Evolutionary conservation across 2,113 vertebrate genomes (phyloP).

Genomic region (Ciconia boyciana): DNA sequence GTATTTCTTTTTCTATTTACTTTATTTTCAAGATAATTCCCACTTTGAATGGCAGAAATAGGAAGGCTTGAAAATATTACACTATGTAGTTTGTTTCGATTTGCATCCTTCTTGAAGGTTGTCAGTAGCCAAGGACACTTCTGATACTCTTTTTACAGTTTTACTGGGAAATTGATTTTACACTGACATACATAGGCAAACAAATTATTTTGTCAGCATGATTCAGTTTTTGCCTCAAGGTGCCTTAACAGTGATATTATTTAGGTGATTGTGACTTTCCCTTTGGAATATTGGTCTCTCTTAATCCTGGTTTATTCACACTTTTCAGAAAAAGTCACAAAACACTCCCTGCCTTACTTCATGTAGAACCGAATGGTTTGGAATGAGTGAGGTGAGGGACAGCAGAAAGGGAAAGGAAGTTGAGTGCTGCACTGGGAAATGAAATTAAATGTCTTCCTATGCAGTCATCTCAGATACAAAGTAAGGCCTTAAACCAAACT

Average conservation of each 20-base stretch:
- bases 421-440: neutral
- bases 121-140: neutral
- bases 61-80: neutral
- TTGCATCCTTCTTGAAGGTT: neutral
- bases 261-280: neutral
- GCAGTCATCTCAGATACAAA: neutral
- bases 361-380: neutral
- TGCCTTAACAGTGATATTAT: neutral
- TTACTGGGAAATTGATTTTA: neutral
- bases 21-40: neutral
- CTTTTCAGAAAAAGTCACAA: neutral
- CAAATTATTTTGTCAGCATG: neutral
- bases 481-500: neutral
- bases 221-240: neutral
- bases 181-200: neutral
- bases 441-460: neutral
- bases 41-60: neutral
- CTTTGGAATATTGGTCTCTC: neutral
- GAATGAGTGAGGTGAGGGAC: neutral
- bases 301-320: neutral
- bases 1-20: neutral
- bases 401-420: neutral
- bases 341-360: neutral
- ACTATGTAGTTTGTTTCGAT: neutral
- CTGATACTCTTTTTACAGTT: neutral